Evolutionary conservation across 2,113 vertebrate genomes (phyloP).

Genomic region (Muntiacus reevesi): DNA sequence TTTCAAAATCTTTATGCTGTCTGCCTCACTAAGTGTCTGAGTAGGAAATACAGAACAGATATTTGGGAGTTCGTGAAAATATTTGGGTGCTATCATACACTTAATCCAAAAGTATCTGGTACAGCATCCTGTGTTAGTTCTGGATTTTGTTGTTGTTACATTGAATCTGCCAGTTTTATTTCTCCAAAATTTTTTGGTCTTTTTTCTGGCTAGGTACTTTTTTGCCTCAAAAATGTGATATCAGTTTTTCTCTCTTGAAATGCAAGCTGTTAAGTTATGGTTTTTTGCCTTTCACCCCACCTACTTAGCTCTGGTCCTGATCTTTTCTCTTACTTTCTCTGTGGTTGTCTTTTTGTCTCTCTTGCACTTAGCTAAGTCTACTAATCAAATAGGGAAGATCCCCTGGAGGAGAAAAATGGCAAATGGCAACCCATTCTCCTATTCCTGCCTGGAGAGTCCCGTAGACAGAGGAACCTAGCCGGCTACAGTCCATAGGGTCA

Average conservation of each 20-base stretch:
- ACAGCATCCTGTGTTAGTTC: constrained; percentile 17
- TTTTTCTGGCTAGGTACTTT: background rate
- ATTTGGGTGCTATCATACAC: background rate
- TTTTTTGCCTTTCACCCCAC: background rate
- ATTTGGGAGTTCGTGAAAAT: constrained; percentile 47
- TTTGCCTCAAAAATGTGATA: background rate
- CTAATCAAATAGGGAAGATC: background rate
- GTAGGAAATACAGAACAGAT: background rate
- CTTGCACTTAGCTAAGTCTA: background rate
- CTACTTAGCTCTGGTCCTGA: background rate
- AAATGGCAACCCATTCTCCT: background rate
- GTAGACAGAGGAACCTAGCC: background rate
- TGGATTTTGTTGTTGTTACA: background rate
- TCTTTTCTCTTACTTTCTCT: constrained; percentile 1
- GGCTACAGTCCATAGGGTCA: background rate
- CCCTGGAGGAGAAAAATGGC: background rate
- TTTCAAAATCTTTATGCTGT: constrained; percentile 37
- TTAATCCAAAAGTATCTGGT: background rate
- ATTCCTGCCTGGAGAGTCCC: background rate
- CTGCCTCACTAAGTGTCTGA: background rate
- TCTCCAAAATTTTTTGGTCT: background rate
- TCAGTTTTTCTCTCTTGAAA: background rate
- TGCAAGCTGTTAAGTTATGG: background rate
- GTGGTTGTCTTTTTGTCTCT: constrained; percentile 27
- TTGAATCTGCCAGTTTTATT: background rate